Evolutionary conservation across 2,113 vertebrate species (phyloP), one percentile per base, ranked within the genome.

Genomic region (Phaethon lepturus): DNA sequence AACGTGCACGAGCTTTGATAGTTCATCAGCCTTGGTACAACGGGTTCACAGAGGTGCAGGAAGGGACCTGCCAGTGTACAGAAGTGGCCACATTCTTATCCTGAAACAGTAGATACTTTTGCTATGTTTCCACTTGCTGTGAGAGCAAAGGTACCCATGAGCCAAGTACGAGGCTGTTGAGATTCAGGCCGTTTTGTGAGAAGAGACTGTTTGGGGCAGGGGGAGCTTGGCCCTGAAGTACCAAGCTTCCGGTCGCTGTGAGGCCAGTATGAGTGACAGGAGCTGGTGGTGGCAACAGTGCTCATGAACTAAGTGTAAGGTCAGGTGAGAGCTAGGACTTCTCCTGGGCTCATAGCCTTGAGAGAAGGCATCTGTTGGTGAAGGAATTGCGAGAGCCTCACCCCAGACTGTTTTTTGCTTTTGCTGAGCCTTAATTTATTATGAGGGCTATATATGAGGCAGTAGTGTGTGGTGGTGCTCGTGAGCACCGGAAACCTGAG

Each of bases 1-100:
- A 45, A 35, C 3, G 15, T 17, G 18, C 0, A 1, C 0, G 6
- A 49, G 9, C 26, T 14, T 53, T 35, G 4, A 29, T 35, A 12
- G 7, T 40, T 94, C 29, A 15, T 73, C 55, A 15, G 17, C 20
- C 22, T 40, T 2, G 1, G 6, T 25, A 35, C 6, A 14, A 24
- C 13, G 7, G 40, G 3, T 35, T 79, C 35, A 4, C 16, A 11
- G 25, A 52, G 33, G 8, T 33, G 50, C 12, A 13, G 24, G 67
- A 29, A 31, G 17, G 40, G 42, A 50, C 38, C 25, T 23, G 22
- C 17, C 47, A 33, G n/a, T 4, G 0, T 20, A 22, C 17, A 23
- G 6, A 2, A 2, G 10, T 42, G 22, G 11, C 13, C 6, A 5
- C 4, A 0, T 49, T 83, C 22, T n/a, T 23, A 24, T n/a, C 23